Conservation (phyloP, 2,888 invertebrate species). For the Phania funesta region DNA sequence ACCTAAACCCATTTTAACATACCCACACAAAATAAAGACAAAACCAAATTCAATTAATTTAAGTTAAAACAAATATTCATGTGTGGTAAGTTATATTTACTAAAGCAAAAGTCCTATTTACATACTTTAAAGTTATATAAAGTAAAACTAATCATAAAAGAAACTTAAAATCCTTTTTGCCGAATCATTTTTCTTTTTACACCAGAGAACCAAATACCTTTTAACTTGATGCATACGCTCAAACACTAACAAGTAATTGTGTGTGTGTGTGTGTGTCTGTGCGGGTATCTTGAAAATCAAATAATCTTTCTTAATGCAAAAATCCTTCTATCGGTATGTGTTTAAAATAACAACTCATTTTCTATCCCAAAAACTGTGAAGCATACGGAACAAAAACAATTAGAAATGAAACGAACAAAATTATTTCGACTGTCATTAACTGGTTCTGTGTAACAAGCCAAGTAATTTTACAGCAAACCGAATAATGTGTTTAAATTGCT, state of each 20-base stretch:
- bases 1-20: not conserved
- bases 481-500: slow-evolving; percentile 49
- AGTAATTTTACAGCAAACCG: slow-evolving; percentile 56
- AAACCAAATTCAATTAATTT: slow-evolving; percentile 53
- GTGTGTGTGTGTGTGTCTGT: not conserved
- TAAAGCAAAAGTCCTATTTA: slow-evolving; percentile 53
- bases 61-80: slow-evolving; percentile 33
- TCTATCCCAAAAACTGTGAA: slow-evolving; percentile 20
- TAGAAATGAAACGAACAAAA: slow-evolving; percentile 19
- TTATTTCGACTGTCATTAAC: slow-evolving; percentile 57
- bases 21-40: not conserved
- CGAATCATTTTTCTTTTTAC: slow-evolving; percentile 37
- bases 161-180: slow-evolving; percentile 17
- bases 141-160: not conserved
- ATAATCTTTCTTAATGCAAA: slow-evolving; percentile 55
- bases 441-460: slow-evolving; percentile 51
- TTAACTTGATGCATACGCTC: not conserved
- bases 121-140: slow-evolving; percentile 34
- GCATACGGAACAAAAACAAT: not conserved
- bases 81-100: slow-evolving; percentile 49
- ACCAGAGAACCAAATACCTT: not conserved
- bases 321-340: slow-evolving; percentile 33
- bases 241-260: not conserved
- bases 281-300: slow-evolving; percentile 41
- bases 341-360: slow-evolving; percentile 43